A percentile compares a stretch with the other conserved stretches of the same genome.
Conservation (phyloP, 2,888 invertebrate species). For the Callyntrura guangdongensis region DNA sequence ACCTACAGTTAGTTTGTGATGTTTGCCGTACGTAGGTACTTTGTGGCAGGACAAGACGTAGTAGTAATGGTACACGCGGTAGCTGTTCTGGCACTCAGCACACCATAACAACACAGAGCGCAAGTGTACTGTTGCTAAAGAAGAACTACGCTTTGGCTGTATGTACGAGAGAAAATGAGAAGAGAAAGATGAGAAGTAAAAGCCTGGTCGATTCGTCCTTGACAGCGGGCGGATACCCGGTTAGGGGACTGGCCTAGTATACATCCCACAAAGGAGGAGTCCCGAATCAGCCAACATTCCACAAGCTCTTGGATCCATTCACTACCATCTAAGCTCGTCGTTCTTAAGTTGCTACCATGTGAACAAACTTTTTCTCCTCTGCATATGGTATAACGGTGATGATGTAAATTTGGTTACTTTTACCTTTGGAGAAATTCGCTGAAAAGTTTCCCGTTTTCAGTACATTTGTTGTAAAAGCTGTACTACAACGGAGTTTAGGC, state of each 20-base stretch:
- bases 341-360: not conserved
- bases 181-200: conserved; percentile 25
- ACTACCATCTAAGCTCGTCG: conserved; percentile 22
- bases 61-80: not conserved
- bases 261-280: conserved; percentile 81
- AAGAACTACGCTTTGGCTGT: not conserved
- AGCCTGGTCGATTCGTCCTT: conserved; percentile 78
- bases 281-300: conserved; percentile 56
- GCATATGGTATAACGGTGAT: not conserved
- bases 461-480: too few species aligned
- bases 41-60: not conserved
- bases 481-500: too few species aligned
- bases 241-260: conserved; percentile 72
- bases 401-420: not conserved
- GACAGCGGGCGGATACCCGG: conserved; percentile 79
- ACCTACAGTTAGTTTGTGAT: conserved; percentile 46
- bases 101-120: conserved; percentile 58
- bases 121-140: conserved; percentile 64
- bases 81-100: not conserved
- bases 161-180: conserved; percentile 13
- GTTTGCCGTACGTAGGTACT: conserved; percentile 22
- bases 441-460: too few species aligned
- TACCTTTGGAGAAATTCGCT: not conserved
- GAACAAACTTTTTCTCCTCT: not conserved
- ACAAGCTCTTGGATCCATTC: conserved; percentile 37